Percentiles rank a stretch among this genome's conserved stretches.
These are phyloP conservation scores for Squalus acanthias DNA, from an alignment of 2,797 vertebrate species.

Conservation along the genomic window DNA sequence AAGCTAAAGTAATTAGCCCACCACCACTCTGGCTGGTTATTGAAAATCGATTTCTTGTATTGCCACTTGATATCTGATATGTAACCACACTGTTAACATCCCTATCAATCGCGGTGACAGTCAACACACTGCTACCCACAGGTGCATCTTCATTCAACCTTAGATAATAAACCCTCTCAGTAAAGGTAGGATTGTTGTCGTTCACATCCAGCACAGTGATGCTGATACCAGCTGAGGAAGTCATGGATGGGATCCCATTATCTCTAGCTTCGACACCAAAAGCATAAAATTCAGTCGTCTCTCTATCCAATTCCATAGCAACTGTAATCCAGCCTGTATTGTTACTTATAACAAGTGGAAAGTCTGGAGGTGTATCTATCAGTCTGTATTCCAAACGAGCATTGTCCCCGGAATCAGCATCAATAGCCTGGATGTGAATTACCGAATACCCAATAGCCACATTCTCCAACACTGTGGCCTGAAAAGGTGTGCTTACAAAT, in stretches of 20 bases:
- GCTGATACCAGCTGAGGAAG: slow-evolving; percentile 86
- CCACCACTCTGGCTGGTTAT: slow-evolving; percentile 95
- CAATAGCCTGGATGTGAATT: slow-evolving; percentile 90
- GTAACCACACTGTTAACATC: slow-evolving; percentile 92
- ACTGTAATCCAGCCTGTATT: slow-evolving; percentile 93
- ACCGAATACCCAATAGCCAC: slow-evolving; percentile 84
- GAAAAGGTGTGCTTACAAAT: slow-evolving; percentile 96
- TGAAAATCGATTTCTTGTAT: slow-evolving; percentile 92
- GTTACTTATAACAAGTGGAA: slow-evolving; percentile 91
- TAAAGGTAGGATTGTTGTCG: slow-evolving; percentile 87
- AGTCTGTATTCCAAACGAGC: slow-evolving; percentile 81
- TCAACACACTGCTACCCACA: slow-evolving; percentile 87
- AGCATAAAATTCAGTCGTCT: slow-evolving; percentile 80
- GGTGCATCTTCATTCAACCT: slow-evolving; percentile 89
- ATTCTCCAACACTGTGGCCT: slow-evolving; percentile 86
- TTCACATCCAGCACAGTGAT: slow-evolving; percentile 90
- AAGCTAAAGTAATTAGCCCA: slow-evolving; percentile 83
- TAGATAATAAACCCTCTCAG: slow-evolving; percentile 79
- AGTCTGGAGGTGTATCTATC: slow-evolving; percentile 66
- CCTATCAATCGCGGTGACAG: slow-evolving; percentile 77
- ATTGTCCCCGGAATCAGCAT: slow-evolving; percentile 86
- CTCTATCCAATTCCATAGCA: slow-evolving; percentile 77
- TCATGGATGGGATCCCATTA: slow-evolving; percentile 77
- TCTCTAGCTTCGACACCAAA: slow-evolving; percentile 90
- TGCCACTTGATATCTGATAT: slow-evolving; percentile 94